Evolutionary conservation across 2,888 invertebrate species (phyloP).

Genomic region (Pollenia amentaria): DNA sequence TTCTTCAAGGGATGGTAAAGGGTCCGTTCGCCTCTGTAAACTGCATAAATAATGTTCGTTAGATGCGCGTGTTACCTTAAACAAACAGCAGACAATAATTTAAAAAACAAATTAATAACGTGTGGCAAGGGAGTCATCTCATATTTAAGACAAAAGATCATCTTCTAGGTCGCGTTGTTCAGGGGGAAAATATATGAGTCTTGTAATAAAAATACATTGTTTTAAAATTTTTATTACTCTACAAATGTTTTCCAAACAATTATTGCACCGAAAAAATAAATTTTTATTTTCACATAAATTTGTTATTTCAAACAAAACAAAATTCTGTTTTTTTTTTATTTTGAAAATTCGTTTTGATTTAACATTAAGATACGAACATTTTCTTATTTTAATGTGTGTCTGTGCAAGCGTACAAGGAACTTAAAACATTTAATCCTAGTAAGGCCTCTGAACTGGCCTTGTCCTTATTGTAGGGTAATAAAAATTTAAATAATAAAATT

Average conservation of each 20-base stretch:
- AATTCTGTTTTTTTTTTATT: constrained; percentile 20
- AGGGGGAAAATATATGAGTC: constrained; percentile 36
- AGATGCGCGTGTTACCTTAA: constrained; percentile 13
- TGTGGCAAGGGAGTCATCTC: constrained; percentile 57
- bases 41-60: neutral
- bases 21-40: neutral
- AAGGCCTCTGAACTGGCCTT: constrained; percentile 58
- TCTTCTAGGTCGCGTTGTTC: constrained; percentile 14
- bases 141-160: constrained; percentile 31
- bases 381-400: neutral
- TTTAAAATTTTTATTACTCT: constrained; percentile 64
- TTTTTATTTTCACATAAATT: constrained; percentile 64
- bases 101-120: constrained; percentile 46
- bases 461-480: constrained; percentile 58
- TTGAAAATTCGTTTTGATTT: constrained; percentile 43
- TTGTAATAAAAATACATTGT: constrained; percentile 55
- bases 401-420: neutral
- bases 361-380: constrained; percentile 43
- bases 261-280: constrained; percentile 58
- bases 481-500: constrained; percentile 62
- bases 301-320: constrained; percentile 35
- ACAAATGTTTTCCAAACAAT: constrained; percentile 71
- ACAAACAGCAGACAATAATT: constrained; percentile 22
- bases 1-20: constrained; percentile 25
- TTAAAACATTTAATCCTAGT: constrained; percentile 25